These are phyloP conservation scores for Cyclophora albipunctata DNA, from an alignment of 2,888 invertebrate genomes.

Conservation along the genomic window DNA sequence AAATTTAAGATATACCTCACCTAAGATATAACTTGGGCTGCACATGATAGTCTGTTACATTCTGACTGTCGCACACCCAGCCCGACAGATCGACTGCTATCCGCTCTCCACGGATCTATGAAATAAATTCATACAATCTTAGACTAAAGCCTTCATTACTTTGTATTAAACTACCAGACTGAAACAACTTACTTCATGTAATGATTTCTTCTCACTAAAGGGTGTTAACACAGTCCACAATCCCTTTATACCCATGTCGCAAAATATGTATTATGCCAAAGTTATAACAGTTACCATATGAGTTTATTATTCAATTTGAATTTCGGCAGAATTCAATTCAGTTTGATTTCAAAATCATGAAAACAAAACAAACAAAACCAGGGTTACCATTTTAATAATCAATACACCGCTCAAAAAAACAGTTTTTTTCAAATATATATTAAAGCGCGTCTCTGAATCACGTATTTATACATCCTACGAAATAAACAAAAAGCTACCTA, in stretches of 20 bases:
- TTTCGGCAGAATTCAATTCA: too few relatives aligned
- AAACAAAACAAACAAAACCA: too few relatives aligned
- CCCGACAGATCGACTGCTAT: conserved; percentile 93
- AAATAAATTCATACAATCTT: neutral
- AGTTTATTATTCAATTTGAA: too few relatives aligned
- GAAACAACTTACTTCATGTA: conserved; percentile 77
- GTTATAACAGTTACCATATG: too few relatives aligned
- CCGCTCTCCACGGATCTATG: conserved; percentile 80
- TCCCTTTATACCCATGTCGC: conserved; percentile 89
- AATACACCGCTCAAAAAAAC: too few relatives aligned
- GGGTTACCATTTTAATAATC: too few relatives aligned
- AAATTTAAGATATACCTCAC: conserved; percentile 52
- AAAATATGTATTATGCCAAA: neutral
- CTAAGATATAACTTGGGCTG: conserved; percentile 89
- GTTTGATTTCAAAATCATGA: too few relatives aligned
- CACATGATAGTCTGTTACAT: conserved; percentile 80
- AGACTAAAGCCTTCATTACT: neutral
- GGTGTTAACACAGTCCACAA: conserved; percentile 89
- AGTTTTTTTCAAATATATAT: too few relatives aligned
- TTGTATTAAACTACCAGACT: too few relatives aligned
- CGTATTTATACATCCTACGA: too few relatives aligned
- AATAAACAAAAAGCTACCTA: too few relatives aligned
- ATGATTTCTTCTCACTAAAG: conserved; percentile 83
- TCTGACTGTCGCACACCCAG: conserved; percentile 93
- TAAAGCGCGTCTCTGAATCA: too few relatives aligned